Percentiles rank a stretch among this genome's conserved stretches.
These are phyloP conservation scores for Prosopocoilus inquinatus DNA, from an alignment of 2,888 invertebrate genomes.

Conservation along the genomic window DNA sequence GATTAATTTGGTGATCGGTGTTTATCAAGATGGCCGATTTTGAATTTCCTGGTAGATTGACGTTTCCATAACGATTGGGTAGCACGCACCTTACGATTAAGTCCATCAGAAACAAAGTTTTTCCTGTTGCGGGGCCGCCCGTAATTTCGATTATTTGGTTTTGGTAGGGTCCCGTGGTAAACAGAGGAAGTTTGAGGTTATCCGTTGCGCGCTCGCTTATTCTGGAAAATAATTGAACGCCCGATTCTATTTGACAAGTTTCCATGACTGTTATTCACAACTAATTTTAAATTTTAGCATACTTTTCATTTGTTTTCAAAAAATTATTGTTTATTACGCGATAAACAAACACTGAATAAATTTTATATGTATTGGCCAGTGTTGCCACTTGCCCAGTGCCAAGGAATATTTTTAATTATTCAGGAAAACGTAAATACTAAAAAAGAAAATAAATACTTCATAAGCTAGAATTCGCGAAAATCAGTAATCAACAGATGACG, in stretches of 20 bases:
- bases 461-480: no score
- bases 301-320: no score
- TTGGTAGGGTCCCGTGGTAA: slow-evolving; percentile 39
- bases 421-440: no score
- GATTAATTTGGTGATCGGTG: slow-evolving; percentile 53
- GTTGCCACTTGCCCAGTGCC: no score
- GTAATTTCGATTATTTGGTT: slow-evolving; percentile 53
- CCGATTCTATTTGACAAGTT: slow-evolving; percentile 23
- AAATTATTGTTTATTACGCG: no score
- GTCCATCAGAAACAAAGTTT: slow-evolving; percentile 51
- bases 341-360: no score
- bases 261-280: background rate
- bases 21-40: slow-evolving; percentile 52
- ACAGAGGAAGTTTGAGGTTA: slow-evolving; percentile 20
- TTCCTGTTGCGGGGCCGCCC: slow-evolving; percentile 51
- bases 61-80: slow-evolving; percentile 39
- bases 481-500: no score
- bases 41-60: slow-evolving; percentile 47
- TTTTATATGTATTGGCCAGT: no score
- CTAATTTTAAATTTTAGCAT: no score
- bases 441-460: no score
- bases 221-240: slow-evolving; percentile 25
- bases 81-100: slow-evolving; percentile 53
- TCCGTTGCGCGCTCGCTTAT: slow-evolving; percentile 15
- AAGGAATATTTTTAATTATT: no score